A percentile compares a stretch with the other conserved stretches of the same genome.
These are phyloP conservation scores for Motacilla alba DNA, from an alignment of 2,113 vertebrate genomes.

Conservation along the genomic window DNA sequence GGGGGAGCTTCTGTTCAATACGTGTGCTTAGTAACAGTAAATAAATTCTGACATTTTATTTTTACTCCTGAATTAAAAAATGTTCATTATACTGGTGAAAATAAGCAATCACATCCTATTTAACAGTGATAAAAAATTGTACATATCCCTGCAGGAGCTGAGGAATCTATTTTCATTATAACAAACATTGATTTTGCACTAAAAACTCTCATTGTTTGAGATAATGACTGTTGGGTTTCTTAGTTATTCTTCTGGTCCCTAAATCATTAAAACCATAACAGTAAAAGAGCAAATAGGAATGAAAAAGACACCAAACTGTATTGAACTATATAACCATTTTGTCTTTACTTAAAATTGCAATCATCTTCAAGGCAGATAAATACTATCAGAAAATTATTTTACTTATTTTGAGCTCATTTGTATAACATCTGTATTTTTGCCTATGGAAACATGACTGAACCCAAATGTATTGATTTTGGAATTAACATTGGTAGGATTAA, in stretches of 20 bases:
- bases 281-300: slow-evolving; percentile 53
- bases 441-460: neutral
- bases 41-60: slow-evolving; percentile 72
- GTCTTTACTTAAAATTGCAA: neutral
- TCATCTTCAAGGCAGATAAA: neutral
- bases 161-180: slow-evolving; percentile 82
- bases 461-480: neutral
- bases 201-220: slow-evolving; percentile 82
- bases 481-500: neutral
- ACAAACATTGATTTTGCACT: slow-evolving; percentile 83
- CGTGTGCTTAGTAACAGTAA: slow-evolving; percentile 61
- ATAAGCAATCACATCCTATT: slow-evolving; percentile 71
- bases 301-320: neutral
- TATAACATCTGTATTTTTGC: neutral
- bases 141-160: slow-evolving; percentile 70
- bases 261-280: slow-evolving; percentile 73
- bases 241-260: slow-evolving; percentile 78
- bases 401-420: neutral
- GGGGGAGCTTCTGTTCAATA: slow-evolving; percentile 59
- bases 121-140: slow-evolving; percentile 70
- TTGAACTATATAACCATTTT: neutral
- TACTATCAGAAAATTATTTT: neutral
- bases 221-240: slow-evolving; percentile 78
- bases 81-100: slow-evolving; percentile 57
- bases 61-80: slow-evolving; percentile 72